Conservation (phyloP, 2,888 invertebrate species). For the Phymatocera aterrima region DNA sequence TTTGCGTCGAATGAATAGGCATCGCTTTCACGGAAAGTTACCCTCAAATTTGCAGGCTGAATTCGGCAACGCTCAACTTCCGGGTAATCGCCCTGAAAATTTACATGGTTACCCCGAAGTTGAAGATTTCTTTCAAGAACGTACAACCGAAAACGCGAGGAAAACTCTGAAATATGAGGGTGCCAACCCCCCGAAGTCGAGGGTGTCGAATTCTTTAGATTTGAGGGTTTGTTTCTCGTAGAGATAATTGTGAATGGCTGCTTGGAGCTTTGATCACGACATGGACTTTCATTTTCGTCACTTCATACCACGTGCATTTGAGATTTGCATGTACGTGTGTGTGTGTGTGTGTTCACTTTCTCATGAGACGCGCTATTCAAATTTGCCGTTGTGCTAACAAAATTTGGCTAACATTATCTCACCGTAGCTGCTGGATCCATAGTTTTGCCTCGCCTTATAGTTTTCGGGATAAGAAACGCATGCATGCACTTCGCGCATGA, state of each 20-base stretch:
- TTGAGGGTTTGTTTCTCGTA: too few relatives aligned
- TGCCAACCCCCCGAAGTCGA: too few relatives aligned
- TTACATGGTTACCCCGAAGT: too few relatives aligned
- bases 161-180: too few relatives aligned
- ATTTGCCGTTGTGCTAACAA: constrained; percentile 25
- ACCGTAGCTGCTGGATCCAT: neutral
- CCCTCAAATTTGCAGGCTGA: too few relatives aligned
- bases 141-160: too few relatives aligned
- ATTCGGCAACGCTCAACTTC: too few relatives aligned
- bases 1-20: neutral
- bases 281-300: neutral
- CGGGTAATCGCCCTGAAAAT: too few relatives aligned
- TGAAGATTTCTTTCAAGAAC: too few relatives aligned
- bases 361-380: neutral
- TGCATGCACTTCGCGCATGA: constrained; percentile 17
- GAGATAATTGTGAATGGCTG: neutral
- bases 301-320: neutral
- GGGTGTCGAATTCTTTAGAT: too few relatives aligned
- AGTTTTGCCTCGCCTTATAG: neutral
- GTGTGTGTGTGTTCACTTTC: neutral
- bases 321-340: too few relatives aligned
- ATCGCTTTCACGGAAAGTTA: too few relatives aligned
- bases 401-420: constrained; percentile 11
- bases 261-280: constrained; percentile 16
- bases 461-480: neutral